phyloP scores from a whole-genome alignment of 2,797 vertebrate genomes.

The Lagodon rhomboides region DNA sequence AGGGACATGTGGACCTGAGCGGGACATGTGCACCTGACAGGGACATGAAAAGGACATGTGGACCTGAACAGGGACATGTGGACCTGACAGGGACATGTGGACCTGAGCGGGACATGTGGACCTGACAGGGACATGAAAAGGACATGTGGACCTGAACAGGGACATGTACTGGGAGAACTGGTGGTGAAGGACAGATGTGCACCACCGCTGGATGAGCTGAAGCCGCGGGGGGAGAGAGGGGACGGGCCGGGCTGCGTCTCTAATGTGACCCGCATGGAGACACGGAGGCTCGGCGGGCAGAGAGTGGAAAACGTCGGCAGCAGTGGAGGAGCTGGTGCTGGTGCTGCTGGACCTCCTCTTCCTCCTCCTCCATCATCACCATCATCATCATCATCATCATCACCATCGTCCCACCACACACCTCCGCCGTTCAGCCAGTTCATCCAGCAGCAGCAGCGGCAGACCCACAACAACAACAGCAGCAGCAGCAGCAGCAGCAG shows the following conservation, averaged over 20 bases:
- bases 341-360: constrained; percentile 55
- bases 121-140: too few relatives aligned
- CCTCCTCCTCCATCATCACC: constrained; percentile 76
- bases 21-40: too few relatives aligned
- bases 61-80: too few relatives aligned
- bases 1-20: too few relatives aligned
- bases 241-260: constrained; percentile 3
- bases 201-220: constrained; percentile 70
- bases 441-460: constrained; percentile 70
- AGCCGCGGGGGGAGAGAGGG: too few relatives aligned
- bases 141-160: too few relatives aligned
- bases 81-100: too few relatives aligned
- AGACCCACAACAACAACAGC: constrained; percentile 72
- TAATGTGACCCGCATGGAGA: constrained; percentile 82
- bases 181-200: neutral
- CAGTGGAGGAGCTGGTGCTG: constrained; percentile 74
- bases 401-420: constrained; percentile 74
- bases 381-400: constrained; percentile 71
- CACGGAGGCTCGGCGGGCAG: constrained; percentile 87
- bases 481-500: constrained; percentile 35
- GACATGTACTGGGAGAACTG: too few relatives aligned
- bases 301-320: constrained; percentile 82
- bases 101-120: too few relatives aligned
- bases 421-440: constrained; percentile 73
- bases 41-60: too few relatives aligned